These are phyloP conservation scores for Saccostrea cuccullata DNA, from an alignment of 1,140 invertebrate species.

Conservation along the genomic window DNA sequence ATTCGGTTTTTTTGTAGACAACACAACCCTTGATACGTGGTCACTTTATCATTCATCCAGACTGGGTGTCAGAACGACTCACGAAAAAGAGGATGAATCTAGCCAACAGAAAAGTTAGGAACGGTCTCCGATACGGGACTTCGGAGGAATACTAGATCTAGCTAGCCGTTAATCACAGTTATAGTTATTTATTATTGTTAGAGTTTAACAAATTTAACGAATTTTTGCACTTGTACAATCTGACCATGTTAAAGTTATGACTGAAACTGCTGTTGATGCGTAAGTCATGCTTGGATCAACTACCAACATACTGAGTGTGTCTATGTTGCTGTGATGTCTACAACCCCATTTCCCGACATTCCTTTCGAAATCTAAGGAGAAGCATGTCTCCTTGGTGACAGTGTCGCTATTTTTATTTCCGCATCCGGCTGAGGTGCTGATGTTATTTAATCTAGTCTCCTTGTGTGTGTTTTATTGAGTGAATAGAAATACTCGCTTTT, in stretches of 20 bases:
- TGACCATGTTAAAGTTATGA: neutral
- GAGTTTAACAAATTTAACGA: conserved; percentile 10
- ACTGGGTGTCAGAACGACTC: conserved; percentile 66
- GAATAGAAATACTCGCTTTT: conserved; percentile 19
- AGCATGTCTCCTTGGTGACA: neutral
- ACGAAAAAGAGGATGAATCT: conserved; percentile 45
- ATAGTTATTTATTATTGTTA: conserved; percentile 28
- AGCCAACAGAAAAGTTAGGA: conserved; percentile 35
- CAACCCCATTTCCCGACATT: neutral
- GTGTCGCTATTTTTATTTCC: neutral
- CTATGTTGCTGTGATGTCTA: conserved; percentile 9
- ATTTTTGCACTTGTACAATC: conserved; percentile 18
- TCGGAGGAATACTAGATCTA: conserved; percentile 28
- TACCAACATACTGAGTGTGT: neutral
- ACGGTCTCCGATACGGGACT: conserved; percentile 48
- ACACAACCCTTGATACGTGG: conserved; percentile 60
- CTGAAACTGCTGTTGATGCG: neutral
- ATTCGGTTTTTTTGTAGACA: conserved; percentile 54
- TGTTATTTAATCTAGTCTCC: conserved; percentile 25
- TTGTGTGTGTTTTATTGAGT: conserved; percentile 20
- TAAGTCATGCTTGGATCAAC: neutral
- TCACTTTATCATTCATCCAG: conserved; percentile 67
- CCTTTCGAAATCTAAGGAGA: conserved; percentile 32
- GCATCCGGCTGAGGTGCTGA: conserved; percentile 2
- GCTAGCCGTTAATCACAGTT: neutral